Conservation (phyloP, 2,888 invertebrate genomes). For the Andrena chrysosceles region DNA sequence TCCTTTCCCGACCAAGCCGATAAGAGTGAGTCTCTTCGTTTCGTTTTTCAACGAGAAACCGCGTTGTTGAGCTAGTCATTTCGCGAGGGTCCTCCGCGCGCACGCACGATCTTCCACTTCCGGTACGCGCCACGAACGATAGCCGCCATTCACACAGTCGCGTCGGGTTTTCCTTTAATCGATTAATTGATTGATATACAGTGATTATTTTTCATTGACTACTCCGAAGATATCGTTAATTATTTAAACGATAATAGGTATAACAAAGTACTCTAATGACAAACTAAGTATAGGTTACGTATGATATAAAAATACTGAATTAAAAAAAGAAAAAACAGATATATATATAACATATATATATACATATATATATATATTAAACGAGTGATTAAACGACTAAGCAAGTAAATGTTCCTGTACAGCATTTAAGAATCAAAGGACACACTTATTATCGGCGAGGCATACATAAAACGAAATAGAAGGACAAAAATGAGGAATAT, state of each 20-base stretch:
- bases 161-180: conserved; percentile 53
- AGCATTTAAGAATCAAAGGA: conserved; percentile 84
- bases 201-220: conserved; percentile 59
- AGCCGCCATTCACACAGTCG: conserved; percentile 17
- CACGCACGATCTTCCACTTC: conserved; percentile 70
- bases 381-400: conserved; percentile 70
- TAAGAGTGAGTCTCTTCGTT: conserved; percentile 52
- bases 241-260: conserved; percentile 73
- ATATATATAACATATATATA: conserved; percentile 42
- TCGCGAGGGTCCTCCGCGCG: conserved; percentile 77
- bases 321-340: conserved; percentile 29
- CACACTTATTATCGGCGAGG: conserved; percentile 74
- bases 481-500: conserved; percentile 30
- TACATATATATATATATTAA: conserved; percentile 33
- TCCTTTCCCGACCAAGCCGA: conserved; percentile 70
- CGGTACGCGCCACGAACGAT: conserved; percentile 3
- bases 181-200: conserved; percentile 32
- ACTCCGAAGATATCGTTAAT: conserved; percentile 68
- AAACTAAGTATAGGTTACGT: conserved; percentile 74
- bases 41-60: conserved; percentile 59
- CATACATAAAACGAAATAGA: conserved; percentile 46
- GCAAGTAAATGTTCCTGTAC: conserved; percentile 84
- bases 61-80: conserved; percentile 82
- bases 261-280: conserved; percentile 76
- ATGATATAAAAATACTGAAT: conserved; percentile 68